Conservation (phyloP, 2,888 invertebrate genomes). For the Heliconius sara region DNA sequence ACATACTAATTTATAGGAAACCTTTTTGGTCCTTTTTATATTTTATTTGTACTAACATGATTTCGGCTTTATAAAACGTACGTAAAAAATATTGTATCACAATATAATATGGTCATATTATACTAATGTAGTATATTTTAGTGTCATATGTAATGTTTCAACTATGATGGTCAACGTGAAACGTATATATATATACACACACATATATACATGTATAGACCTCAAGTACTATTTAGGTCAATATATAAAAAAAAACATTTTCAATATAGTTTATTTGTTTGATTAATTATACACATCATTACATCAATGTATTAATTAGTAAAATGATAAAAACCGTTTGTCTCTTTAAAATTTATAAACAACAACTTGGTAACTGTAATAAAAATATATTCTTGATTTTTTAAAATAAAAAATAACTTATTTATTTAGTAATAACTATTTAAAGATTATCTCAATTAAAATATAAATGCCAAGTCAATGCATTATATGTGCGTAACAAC, state of each 20-base stretch:
- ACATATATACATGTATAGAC: neutral
- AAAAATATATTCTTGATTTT: neutral
- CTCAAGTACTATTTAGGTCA: neutral
- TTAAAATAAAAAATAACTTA: too few relatives aligned
- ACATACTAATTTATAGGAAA: neutral
- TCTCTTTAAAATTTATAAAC: neutral
- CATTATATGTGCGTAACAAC: conserved; percentile 10
- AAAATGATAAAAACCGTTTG: neutral
- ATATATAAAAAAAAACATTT: neutral
- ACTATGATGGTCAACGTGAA: neutral
- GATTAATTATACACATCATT: too few relatives aligned
- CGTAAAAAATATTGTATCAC: conserved; percentile 2
- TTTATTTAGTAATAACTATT: neutral
- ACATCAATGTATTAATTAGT: too few relatives aligned
- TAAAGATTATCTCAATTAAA: neutral
- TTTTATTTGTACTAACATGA: neutral
- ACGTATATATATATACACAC: too few relatives aligned
- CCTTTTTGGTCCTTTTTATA: neutral
- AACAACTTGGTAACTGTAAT: neutral
- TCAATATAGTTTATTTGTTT: neutral
- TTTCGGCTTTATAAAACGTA: neutral
- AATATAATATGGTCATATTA: neutral
- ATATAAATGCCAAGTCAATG: conserved; percentile 1
- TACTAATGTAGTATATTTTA: conserved; percentile 12
- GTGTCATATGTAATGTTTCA: neutral